Evolutionary conservation across 92 coral and sea anemone species (phyloP).

Genomic region (Epizoanthus ramosus): DNA sequence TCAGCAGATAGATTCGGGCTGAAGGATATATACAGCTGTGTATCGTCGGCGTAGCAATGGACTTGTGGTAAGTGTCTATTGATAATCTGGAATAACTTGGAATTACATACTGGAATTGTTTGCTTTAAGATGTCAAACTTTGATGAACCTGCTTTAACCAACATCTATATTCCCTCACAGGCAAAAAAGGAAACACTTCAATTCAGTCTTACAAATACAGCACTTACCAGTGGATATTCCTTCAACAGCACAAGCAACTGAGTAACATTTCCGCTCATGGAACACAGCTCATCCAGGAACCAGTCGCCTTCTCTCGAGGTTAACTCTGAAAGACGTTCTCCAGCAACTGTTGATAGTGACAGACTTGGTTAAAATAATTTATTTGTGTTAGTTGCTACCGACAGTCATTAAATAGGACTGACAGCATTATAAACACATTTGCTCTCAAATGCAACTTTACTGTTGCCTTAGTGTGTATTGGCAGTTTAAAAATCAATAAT

Average conservation of each 20-base stretch:
- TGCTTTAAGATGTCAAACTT: no score
- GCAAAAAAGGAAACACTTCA: neutral
- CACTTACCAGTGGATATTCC: constrained; percentile 81
- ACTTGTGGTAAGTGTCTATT: no score
- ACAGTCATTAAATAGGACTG: neutral
- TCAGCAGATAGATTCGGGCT: no score
- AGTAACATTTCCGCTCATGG: constrained; percentile 97
- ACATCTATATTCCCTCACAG: no score
- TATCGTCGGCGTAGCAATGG: no score
- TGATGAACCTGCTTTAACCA: no score
- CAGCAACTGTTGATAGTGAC: constrained; percentile 72
- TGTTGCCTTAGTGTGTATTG: no score
- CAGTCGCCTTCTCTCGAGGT: constrained; percentile 98
- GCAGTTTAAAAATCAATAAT: no score
- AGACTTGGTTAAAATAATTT: neutral
- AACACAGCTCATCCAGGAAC: constrained; percentile 96
- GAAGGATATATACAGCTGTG: no score
- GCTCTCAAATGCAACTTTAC: no score
- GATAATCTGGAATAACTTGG: neutral
- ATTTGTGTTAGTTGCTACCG: no score
- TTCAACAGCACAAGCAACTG: constrained; percentile 79
- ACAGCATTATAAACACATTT: neutral
- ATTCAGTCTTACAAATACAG: neutral
- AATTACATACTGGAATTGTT: no score
- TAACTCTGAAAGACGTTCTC: constrained; percentile 83